These are phyloP conservation scores for Mastomys coucha DNA, from an alignment of 2,113 vertebrate genomes.

Conservation along the genomic window DNA sequence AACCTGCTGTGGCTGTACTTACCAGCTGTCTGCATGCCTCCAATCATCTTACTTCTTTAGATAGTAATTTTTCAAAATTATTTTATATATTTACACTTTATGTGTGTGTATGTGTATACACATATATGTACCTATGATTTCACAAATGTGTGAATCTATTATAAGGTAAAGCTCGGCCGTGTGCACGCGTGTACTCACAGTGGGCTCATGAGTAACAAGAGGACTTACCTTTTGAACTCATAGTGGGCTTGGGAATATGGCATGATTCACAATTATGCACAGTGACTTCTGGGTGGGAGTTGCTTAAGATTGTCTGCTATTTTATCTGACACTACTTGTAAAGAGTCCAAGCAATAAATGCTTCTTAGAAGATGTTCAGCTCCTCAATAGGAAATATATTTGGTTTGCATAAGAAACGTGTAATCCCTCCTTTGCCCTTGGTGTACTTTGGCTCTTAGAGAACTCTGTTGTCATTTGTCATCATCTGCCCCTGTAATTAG, in stretches of 20 bases:
- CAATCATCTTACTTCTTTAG: background rate
- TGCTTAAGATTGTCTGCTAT: background rate
- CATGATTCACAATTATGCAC: background rate
- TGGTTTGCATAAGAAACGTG: background rate
- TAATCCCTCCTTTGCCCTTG: background rate
- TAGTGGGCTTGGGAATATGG: background rate
- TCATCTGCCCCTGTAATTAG: background rate
- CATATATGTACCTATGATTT: background rate
- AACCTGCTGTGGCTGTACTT: background rate
- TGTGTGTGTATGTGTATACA: background rate
- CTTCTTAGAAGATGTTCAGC: background rate
- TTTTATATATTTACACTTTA: background rate
- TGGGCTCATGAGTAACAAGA: background rate
- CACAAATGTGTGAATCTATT: background rate
- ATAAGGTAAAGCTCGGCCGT: background rate
- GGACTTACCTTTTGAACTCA: background rate
- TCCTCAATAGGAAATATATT: slow-evolving; percentile 14
- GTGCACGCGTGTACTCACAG: rapidly evolving
- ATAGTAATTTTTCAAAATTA: background rate
- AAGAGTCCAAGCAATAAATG: background rate
- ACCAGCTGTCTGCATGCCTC: background rate
- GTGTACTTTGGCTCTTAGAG: slow-evolving; percentile 23
- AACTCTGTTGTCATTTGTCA: background rate
- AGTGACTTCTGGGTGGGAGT: background rate
- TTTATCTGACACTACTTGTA: slow-evolving; percentile 10